Evolutionary conservation across 2,888 invertebrate species (phyloP).

Genomic region (Eristalis arbustorum): DNA sequence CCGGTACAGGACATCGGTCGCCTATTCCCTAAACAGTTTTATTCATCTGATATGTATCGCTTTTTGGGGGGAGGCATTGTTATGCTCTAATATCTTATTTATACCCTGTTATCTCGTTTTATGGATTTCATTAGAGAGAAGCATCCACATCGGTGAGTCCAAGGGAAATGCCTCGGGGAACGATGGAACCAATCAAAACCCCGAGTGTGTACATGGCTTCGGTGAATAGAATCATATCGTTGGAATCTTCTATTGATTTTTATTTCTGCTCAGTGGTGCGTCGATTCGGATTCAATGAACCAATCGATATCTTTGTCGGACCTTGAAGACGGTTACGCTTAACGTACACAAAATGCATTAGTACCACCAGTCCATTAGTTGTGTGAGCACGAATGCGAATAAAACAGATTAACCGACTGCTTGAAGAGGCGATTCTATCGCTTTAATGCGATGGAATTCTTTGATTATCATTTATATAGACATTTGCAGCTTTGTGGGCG

Average conservation of each 20-base stretch:
- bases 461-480: too few species aligned
- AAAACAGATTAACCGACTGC: too few species aligned
- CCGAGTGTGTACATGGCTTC: not conserved
- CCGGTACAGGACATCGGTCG: not conserved
- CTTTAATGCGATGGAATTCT: too few species aligned
- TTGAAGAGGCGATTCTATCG: too few species aligned
- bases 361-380: too few species aligned
- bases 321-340: too few species aligned
- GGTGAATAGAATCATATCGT: not conserved
- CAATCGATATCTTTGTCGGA: too few species aligned
- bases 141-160: not conserved
- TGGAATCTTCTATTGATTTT: not conserved
- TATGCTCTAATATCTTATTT: slow-evolving; percentile 29
- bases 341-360: too few species aligned
- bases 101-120: slow-evolving; percentile 17
- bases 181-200: slow-evolving; percentile 4
- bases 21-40: slow-evolving; percentile 19
- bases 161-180: not conserved
- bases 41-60: slow-evolving; percentile 22
- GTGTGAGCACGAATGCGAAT: too few species aligned
- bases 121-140: slow-evolving; percentile 14
- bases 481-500: too few species aligned
- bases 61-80: slow-evolving; percentile 11
- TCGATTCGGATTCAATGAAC: not conserved
- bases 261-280: not conserved